phyloP scores from a whole-genome alignment of 2,113 vertebrate species.

The Grallaria varia region DNA sequence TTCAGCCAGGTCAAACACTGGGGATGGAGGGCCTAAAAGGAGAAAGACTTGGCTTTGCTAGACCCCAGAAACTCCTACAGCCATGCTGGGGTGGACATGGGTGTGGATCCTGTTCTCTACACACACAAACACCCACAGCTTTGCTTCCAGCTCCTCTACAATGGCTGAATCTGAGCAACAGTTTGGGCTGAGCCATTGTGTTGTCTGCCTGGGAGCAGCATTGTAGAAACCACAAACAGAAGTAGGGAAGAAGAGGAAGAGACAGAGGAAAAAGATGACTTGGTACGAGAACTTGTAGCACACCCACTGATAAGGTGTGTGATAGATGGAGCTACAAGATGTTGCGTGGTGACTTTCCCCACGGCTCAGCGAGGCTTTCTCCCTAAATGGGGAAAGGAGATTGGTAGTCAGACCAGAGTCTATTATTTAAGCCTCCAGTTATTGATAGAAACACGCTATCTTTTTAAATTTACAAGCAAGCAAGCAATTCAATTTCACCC shows the following conservation, averaged over 20 bases:
- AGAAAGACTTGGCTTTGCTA: background rate
- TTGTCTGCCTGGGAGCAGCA: background rate
- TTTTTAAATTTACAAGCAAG: slow-evolving; percentile 64
- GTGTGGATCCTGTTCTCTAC: accelerated
- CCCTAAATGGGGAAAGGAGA: background rate
- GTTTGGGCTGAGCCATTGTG: background rate
- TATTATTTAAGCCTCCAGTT: slow-evolving; percentile 39
- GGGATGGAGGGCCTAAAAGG: background rate
- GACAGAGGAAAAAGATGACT: slow-evolving; percentile 47
- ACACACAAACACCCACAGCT: background rate
- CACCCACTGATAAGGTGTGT: slow-evolving; percentile 18
- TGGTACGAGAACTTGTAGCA: slow-evolving; percentile 5
- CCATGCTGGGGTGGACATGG: accelerated
- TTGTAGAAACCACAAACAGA: background rate
- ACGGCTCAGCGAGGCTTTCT: background rate
- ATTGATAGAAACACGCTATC: slow-evolving; percentile 56
- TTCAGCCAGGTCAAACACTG: background rate
- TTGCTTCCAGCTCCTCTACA: background rate
- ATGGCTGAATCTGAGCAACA: accelerated
- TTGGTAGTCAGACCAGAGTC: slow-evolving; percentile 27
- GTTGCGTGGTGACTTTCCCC: background rate
- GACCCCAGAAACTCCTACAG: background rate
- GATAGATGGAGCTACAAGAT: slow-evolving; percentile 38
- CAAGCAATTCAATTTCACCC: slow-evolving; percentile 45
- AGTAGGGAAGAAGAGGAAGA: background rate